Evolutionary conservation across 1,140 invertebrate species (phyloP), one percentile per base, ranked within the genome.

Genomic region (Dreissena polymorpha): DNA sequence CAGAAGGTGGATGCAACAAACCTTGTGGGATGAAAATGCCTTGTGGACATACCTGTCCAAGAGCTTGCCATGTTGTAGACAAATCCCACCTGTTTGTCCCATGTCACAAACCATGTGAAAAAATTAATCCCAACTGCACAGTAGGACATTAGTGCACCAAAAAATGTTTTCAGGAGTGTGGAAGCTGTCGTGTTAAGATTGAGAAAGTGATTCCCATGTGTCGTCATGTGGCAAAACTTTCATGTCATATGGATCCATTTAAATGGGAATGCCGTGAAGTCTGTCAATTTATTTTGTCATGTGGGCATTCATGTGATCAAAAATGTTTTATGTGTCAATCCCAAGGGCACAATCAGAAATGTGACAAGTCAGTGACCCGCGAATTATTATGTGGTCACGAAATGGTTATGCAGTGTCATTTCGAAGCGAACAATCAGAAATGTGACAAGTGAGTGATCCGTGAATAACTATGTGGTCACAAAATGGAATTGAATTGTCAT

Each of bases 281-380:
- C 13, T 88, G 88, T 67, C 12, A 65, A 25, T n/a, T 64, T 25
- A 21, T 49, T 14, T 70, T 86, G 29, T 49, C 51, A 13, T 96
- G 95, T 90, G 92, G 90, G 0, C 95, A 96, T 91, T 86, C 90
- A 72, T 96, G 95, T 89, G 91, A 89, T 0, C 95, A 96, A 91
- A 53, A 16, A 21, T 96, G 95, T 90, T 83, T 81, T 57, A 95
- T 95, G 63, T 91, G 5, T 95, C 95, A 39, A 5, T 39, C 39
- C 2, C 3, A 39, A 39, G 39, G 90, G 93, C 93, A 16, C n/a
- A 53, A 73, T n/a, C 18, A 39, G 23, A n/a, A 68, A 10, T 49
- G 60, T 71, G 68, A 70, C 53, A 60, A 60, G 13, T 14, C 25
- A n/a, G 68, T 84, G 5, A 16, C 49, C 10, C 55, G 50, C 70